Conservation (phyloP, 2,797 vertebrate species). For the Microctenopoma stevenorrisi region DNA sequence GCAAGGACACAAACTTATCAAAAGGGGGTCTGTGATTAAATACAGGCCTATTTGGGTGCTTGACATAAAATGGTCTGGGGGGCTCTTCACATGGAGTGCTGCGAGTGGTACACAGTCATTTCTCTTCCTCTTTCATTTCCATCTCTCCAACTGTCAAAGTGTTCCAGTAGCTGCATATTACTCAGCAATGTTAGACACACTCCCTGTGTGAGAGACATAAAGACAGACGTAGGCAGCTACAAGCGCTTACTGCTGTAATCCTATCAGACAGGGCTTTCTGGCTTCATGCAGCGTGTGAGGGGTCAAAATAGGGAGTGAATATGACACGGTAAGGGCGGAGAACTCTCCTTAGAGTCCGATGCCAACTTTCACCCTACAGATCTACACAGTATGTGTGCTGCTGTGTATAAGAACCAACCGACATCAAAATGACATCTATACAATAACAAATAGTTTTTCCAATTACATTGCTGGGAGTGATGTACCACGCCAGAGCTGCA, state of each 20-base stretch:
- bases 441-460: background rate
- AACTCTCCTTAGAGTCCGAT: constrained; percentile 3
- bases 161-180: constrained; percentile 62
- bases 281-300: constrained; percentile 34
- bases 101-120: constrained; percentile 59
- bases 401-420: background rate
- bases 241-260: constrained; percentile 64
- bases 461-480: background rate
- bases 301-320: constrained; percentile 47
- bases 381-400: background rate
- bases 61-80: constrained; percentile 55
- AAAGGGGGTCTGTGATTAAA: constrained; percentile 49
- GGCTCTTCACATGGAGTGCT: constrained; percentile 62
- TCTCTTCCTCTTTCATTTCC: constrained; percentile 53
- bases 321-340: constrained; percentile 2
- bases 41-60: constrained; percentile 48
- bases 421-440: background rate
- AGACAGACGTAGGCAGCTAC: constrained; percentile 35
- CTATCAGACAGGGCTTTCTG: constrained; percentile 56
- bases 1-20: constrained; percentile 44
- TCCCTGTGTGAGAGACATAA: constrained; percentile 6
- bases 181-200: constrained; percentile 35
- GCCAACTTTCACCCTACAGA: background rate
- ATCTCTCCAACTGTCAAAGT: constrained; percentile 56
- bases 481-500: too few relatives aligned